phyloP scores from a whole-genome alignment of 2,888 invertebrate genomes.

The Torymus aiolomorphi region DNA sequence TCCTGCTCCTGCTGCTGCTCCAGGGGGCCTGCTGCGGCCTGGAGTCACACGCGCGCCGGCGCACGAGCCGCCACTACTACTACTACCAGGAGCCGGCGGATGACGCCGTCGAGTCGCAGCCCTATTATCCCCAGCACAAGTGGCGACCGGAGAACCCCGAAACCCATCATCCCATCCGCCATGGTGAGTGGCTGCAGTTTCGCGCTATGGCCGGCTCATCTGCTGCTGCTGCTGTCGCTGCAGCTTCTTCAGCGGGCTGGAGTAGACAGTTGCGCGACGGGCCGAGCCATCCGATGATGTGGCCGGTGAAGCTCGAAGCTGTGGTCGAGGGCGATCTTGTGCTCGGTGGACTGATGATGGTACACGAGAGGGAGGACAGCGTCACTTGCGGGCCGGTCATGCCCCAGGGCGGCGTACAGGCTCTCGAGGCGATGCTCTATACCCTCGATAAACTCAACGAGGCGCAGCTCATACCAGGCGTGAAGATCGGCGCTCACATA shows the following conservation, averaged over 20 bases:
- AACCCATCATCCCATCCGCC: conserved; percentile 69
- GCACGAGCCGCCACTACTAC: conserved; percentile 36
- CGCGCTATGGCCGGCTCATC: conserved; percentile 63
- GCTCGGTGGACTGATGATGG: conserved; percentile 95
- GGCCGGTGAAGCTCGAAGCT: conserved; percentile 92
- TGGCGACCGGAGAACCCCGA: conserved; percentile 65
- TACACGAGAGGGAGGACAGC: conserved; percentile 92
- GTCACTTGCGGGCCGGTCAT: conserved; percentile 94
- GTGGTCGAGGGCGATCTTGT: conserved; percentile 88
- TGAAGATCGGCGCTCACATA: conserved; percentile 90
- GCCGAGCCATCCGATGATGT: conserved; percentile 67
- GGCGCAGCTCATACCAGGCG: conserved; percentile 83
- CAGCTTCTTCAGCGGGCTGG: background rate
- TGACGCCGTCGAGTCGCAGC: background rate
- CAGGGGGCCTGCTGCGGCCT: conserved; percentile 62
- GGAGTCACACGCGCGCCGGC: conserved; percentile 57
- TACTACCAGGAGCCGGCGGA: conserved; percentile 34
- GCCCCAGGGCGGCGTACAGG: conserved; percentile 94
- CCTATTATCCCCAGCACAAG: conserved; percentile 2
- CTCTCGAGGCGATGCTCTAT: conserved; percentile 93
- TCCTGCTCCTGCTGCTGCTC: conserved; percentile 62
- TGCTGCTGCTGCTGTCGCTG: no score
- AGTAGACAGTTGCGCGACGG: conserved; percentile 14
- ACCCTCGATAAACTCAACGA: conserved; percentile 89
- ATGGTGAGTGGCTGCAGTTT: conserved; percentile 65